Base-by-base conservation (phyloP, 2,888 invertebrate species). In the Acheta domesticus region DNA sequence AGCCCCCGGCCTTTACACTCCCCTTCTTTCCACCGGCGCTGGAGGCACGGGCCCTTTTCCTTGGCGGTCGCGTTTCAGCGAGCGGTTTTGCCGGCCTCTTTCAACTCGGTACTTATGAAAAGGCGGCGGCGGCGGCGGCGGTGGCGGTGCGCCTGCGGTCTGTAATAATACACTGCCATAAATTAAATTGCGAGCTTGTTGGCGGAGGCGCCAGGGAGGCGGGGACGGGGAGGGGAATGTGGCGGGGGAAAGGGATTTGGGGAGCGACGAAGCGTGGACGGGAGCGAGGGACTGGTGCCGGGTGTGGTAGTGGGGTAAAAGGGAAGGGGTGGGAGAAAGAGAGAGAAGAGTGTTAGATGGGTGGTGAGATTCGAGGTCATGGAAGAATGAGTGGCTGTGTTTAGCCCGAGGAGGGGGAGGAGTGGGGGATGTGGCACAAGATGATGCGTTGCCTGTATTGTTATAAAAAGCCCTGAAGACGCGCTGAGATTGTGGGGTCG, bases 131-230 rank as follows among this genome's bases (percentile, higher is more conserved):
- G n/a, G 62, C 5, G 62, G n/a, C 62, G 16, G 16, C 1, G 62
- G n/a, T 4, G 62, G 62, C 62, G 14, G 62, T 16, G 62, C 62
- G 62, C 62, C 62, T 62, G 62, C n/a, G 62, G 62, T 62, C 62
- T 62, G 62, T 62, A 62, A 62, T 62, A 62, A 62, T 62, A 62
- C 62, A 62, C 62, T 62, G 62, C 62, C 62, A 62, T 62, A 62
- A 62, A 62, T 62, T 62, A 62, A 62, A 62, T 62, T 62, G 62
- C 62, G 62, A 62, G 62, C 62, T 62, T 62, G 62, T 62, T 62
- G 62, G 62, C 62, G 14, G 62, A 14, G 14, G 62, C 62, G 36
- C 36, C 36, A 36, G 36, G 36, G 36, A 0, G 36, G n/a, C 16
- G 62, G 62, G n/a, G 62, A 62, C 5, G 12, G n/a, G 62, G 16